Percentiles rank a stretch among this genome's conserved stretches.
Evolutionary conservation across 2,888 invertebrate genomes (phyloP).

Genomic region (Apamea crenata): DNA sequence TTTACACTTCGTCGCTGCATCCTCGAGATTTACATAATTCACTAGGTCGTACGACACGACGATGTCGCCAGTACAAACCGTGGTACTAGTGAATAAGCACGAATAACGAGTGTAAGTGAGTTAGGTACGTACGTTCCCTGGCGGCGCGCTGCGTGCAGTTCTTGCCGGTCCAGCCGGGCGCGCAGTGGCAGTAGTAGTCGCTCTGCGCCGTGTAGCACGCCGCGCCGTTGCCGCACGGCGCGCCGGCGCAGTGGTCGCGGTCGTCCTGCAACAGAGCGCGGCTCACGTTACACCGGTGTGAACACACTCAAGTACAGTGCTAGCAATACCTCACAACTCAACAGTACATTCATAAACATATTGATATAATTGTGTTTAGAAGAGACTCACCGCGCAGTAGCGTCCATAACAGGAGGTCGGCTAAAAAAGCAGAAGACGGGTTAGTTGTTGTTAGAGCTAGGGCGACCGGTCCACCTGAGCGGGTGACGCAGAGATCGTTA

Average conservation of each 20-base stretch:
- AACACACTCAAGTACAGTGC: not conserved
- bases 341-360: no score
- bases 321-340: not conserved
- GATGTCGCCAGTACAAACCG: not conserved
- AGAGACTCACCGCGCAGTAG: constrained; percentile 84
- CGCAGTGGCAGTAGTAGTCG: constrained; percentile 97
- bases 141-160: constrained; percentile 93
- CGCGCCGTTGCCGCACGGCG: constrained; percentile 96
- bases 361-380: not conserved
- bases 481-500: constrained; percentile 40
- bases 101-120: not conserved
- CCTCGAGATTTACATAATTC: not conserved
- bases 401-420: constrained; percentile 86
- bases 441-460: constrained; percentile 82
- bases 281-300: not conserved
- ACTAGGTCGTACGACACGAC: not conserved
- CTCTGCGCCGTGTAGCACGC: constrained; percentile 96
- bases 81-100: not conserved
- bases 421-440: constrained; percentile 86
- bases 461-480: constrained; percentile 59
- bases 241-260: constrained; percentile 96
- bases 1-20: not conserved
- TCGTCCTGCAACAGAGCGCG: constrained; percentile 91
- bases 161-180: constrained; percentile 96
- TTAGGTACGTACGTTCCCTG: constrained; percentile 77